Evolutionary conservation across 2,113 vertebrate species (phyloP).

Genomic region (Stegostoma tigrinum): DNA sequence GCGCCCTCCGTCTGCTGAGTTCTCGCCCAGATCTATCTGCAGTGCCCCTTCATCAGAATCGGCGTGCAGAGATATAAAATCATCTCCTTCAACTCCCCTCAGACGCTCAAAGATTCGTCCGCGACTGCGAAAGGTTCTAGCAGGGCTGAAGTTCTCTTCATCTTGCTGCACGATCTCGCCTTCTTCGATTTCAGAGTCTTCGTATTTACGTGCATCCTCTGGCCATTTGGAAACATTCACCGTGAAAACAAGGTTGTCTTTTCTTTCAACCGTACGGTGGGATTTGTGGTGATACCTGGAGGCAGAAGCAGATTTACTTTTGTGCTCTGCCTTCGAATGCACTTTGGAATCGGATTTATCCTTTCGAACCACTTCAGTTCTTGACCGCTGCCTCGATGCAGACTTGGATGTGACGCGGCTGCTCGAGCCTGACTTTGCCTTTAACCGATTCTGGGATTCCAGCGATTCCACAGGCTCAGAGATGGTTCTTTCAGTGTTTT

Average conservation of each 20-base stretch:
- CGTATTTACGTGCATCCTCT: slow-evolving; percentile 42
- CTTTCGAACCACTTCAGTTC: not conserved
- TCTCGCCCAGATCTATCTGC: slow-evolving; percentile 52
- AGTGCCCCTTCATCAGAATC: slow-evolving; percentile 54
- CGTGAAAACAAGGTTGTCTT: slow-evolving; percentile 40
- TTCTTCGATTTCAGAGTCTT: slow-evolving; percentile 78
- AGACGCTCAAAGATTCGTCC: slow-evolving; percentile 50
- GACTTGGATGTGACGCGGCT: not conserved
- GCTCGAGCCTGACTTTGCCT: not conserved
- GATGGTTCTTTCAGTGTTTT: not conserved
- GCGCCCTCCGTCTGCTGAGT: slow-evolving; percentile 52
- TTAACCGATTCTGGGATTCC: slow-evolving; percentile 46
- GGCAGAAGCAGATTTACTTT: not conserved
- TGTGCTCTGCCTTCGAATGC: not conserved
- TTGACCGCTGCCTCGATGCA: not conserved
- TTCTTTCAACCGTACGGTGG: slow-evolving; percentile 42
- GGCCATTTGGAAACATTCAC: slow-evolving; percentile 36
- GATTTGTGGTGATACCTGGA: slow-evolving; percentile 38
- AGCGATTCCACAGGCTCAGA: slow-evolving; percentile 46
- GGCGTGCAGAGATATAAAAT: slow-evolving; percentile 66
- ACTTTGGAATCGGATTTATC: not conserved
- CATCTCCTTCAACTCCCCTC: slow-evolving; percentile 64
- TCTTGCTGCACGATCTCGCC: slow-evolving; percentile 72
- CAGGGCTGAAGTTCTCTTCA: slow-evolving; percentile 48
- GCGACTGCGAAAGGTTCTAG: slow-evolving; percentile 45